A percentile compares a stretch with the other conserved stretches of the same genome.
These are phyloP conservation scores for Malurus splendens DNA, from an alignment of 2,797 vertebrate species.

Conservation along the genomic window DNA sequence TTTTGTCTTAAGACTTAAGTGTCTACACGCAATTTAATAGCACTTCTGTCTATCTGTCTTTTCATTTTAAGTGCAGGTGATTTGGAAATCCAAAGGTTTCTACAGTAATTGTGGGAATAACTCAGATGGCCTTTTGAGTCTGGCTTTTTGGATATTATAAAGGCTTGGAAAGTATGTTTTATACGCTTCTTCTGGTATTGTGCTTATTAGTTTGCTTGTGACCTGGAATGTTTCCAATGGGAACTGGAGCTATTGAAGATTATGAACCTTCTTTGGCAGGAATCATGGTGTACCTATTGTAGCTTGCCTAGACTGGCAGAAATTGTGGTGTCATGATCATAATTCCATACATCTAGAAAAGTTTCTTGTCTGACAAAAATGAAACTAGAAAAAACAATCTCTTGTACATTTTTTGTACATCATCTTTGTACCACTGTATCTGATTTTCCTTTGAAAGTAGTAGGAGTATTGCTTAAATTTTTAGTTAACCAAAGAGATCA, in stretches of 20 bases:
- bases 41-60: not conserved
- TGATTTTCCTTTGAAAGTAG: not conserved
- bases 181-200: not conserved
- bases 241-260: not conserved
- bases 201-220: not conserved
- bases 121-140: not conserved
- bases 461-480: not conserved
- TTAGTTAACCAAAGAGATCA: not conserved
- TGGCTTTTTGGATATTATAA: not conserved
- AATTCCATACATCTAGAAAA: not conserved
- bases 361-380: not conserved
- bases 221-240: not conserved
- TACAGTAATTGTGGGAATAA: not conserved
- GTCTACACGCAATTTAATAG: not conserved
- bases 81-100: not conserved
- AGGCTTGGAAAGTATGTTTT: not conserved
- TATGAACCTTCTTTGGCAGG: not conserved
- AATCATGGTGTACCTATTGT: not conserved
- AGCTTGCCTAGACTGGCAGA: not conserved
- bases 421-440: not conserved
- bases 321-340: not conserved
- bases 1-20: not conserved
- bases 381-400: not conserved
- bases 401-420: not conserved
- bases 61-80: not conserved